Base-by-base conservation (phyloP, 1,140 invertebrate species). In the Zaprionus kolodkinae region DNA sequence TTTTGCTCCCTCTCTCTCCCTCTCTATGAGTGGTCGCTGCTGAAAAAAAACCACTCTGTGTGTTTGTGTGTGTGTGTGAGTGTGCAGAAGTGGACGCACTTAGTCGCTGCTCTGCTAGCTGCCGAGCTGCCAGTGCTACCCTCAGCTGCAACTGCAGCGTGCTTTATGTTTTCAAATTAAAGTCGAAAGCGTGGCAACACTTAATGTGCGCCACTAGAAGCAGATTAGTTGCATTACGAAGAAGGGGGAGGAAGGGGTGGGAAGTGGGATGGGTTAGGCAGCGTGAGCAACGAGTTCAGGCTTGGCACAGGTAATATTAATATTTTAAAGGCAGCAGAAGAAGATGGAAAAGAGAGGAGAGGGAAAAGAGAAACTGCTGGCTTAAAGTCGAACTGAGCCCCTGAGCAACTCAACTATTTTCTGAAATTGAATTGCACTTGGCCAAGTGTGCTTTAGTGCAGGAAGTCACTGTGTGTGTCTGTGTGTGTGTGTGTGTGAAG, bases 101-200 rank as follows among this genome's bases (percentile, higher is more conserved):
- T 79, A 67, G 69, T 48, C 63, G 69, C 48, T 79, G 69, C 69
- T 50, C 27, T 43, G 35, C 35, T 25, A 48, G 36, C 17, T 45
- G 68, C 36, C 21, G 21, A 27, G 54, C 36, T 21, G 40, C 43
- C 10, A 10, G 33, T 65, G 52, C 61, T 21, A 2, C 27, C 27
- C 27, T 60, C 30, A 21, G 43, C 64, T 48, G 38, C 17, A 21
- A 27, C 52, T 11, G 50, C 76, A 27, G 54, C 45, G 15, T 88
- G 85, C 80, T 88, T 88, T 87, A 87, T 87, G 85, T 87, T 87
- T 87, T 87, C 85, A 87, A 87, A 87, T 87, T 87, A 87, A 87
- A 87, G 84, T 87, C 84, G 84, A 89, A 89, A 88, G 84, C 84
- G 85, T 88, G 84, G 85, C 84, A 89, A 89, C 85, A 88, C 84